A percentile compares a stretch with the other conserved stretches of the same genome.
Conservation (phyloP, 2,888 invertebrate species). For the Chymomyza amoena region DNA sequence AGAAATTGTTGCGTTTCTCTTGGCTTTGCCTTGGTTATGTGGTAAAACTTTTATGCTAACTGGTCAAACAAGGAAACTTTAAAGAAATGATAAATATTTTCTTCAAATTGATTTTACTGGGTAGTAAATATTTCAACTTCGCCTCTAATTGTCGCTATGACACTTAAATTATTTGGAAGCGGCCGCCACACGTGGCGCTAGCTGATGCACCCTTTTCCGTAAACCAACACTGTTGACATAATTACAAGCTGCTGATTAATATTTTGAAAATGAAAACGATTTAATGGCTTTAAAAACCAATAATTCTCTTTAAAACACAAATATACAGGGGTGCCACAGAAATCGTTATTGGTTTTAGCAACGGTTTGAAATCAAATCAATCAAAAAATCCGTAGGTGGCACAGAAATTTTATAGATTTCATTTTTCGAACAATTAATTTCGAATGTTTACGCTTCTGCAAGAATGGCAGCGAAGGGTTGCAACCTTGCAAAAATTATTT, state of each 20-base stretch:
- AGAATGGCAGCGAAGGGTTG: too few species aligned
- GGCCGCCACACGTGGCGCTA: slow-evolving; percentile 54
- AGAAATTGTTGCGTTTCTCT: background rate
- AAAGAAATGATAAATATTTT: background rate
- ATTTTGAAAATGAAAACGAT: background rate
- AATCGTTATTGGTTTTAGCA: too few species aligned
- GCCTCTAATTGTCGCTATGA: background rate
- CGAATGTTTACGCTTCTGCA: too few species aligned
- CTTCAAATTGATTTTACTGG: too few species aligned
- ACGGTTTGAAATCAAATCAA: too few species aligned
- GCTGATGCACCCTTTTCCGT: slow-evolving; percentile 30
- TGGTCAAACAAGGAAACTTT: background rate
- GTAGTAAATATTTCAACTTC: too few species aligned
- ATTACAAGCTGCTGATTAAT: slow-evolving; percentile 44
- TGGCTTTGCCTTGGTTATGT: background rate
- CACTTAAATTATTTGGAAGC: slow-evolving; percentile 60
- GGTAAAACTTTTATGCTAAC: background rate
- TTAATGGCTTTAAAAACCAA: background rate
- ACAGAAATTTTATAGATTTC: too few species aligned
- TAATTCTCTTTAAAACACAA: too few species aligned
- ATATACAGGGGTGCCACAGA: too few species aligned
- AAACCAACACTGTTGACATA: slow-evolving; percentile 43
- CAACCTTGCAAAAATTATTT: too few species aligned
- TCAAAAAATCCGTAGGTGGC: too few species aligned
- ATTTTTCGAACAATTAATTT: too few species aligned